Conservation (phyloP, 2,113 vertebrate genomes). For the Urocynchramus pylzowi region DNA sequence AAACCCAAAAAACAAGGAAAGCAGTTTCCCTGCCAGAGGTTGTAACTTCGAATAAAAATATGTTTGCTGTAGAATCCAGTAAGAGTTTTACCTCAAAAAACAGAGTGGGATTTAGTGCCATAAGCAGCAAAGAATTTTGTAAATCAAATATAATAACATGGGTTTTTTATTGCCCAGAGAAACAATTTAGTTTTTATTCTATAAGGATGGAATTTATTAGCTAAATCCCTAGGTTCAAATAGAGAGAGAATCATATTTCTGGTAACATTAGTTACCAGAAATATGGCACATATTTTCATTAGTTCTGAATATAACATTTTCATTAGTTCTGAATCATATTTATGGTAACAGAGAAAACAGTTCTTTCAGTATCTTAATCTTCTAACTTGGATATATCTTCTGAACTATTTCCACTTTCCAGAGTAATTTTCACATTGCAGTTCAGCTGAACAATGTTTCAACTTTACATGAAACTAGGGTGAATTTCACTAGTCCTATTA, state of each 20-base stretch:
- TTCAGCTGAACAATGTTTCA: slow-evolving; percentile 8
- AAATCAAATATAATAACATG: background rate
- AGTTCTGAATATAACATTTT: no score
- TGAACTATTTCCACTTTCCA: slow-evolving; percentile 44
- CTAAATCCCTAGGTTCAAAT: slow-evolving; percentile 15
- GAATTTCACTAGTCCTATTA: background rate
- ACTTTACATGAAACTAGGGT: background rate
- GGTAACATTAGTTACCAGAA: no score
- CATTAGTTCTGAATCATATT: slow-evolving; percentile 27
- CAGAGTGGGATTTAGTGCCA: background rate
- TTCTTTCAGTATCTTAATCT: slow-evolving; percentile 18
- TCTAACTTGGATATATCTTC: slow-evolving; percentile 40
- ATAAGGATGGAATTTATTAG: slow-evolving; percentile 38
- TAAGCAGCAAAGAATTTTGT: slow-evolving; percentile 6
- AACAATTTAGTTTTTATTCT: background rate
- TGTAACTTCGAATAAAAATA: background rate
- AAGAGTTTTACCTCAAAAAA: background rate
- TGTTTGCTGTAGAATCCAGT: background rate
- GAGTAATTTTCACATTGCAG: background rate
- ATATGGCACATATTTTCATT: no score
- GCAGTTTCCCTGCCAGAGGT: background rate
- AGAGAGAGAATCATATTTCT: slow-evolving; percentile 17
- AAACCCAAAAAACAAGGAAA: background rate
- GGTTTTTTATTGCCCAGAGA: background rate
- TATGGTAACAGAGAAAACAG: slow-evolving; percentile 22